Evolutionary conservation across 2,888 invertebrate species (phyloP).

Genomic region (Lepeophtheirus nordmannii): DNA sequence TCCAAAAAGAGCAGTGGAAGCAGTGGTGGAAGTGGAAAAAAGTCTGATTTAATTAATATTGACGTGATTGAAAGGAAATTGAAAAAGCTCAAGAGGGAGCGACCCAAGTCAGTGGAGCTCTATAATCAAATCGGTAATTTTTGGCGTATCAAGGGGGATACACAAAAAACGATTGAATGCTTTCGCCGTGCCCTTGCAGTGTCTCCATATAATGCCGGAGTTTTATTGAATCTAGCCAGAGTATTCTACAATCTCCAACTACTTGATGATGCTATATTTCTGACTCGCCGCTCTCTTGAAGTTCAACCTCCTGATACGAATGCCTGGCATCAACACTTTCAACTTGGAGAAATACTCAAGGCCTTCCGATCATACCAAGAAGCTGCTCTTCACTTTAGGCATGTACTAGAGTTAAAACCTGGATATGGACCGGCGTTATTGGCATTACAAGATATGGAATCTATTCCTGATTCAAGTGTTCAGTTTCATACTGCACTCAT

Average conservation of each 20-base stretch:
- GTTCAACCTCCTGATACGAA: constrained; percentile 68
- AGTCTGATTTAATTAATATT: constrained; percentile 52
- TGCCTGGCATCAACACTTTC: constrained; percentile 81
- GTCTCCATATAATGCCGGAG: constrained; percentile 70
- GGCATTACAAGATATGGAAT: constrained; percentile 65
- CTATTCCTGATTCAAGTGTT: constrained; percentile 59
- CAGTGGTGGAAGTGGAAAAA: constrained; percentile 33
- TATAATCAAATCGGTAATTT: constrained; percentile 84
- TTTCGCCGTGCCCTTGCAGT: constrained; percentile 68
- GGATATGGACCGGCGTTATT: constrained; percentile 65
- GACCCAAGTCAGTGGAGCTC: constrained; percentile 63
- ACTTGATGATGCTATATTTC: constrained; percentile 72
- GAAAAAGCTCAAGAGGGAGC: constrained; percentile 62
- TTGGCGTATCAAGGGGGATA: constrained; percentile 76
- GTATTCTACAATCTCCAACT: constrained; percentile 71
- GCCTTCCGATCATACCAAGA: constrained; percentile 78
- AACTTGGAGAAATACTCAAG: constrained; percentile 76
- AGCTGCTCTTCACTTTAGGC: constrained; percentile 63
- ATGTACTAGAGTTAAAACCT: constrained; percentile 65
- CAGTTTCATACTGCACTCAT: constrained; percentile 73
- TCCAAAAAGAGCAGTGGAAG: background rate
- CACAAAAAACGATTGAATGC: constrained; percentile 70
- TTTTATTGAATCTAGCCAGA: constrained; percentile 64
- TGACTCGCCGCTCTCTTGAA: constrained; percentile 66
- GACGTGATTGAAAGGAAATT: constrained; percentile 54